Base-by-base conservation (phyloP, 2,113 vertebrate genomes). In the Myanophis thanlyinensis region DNA sequence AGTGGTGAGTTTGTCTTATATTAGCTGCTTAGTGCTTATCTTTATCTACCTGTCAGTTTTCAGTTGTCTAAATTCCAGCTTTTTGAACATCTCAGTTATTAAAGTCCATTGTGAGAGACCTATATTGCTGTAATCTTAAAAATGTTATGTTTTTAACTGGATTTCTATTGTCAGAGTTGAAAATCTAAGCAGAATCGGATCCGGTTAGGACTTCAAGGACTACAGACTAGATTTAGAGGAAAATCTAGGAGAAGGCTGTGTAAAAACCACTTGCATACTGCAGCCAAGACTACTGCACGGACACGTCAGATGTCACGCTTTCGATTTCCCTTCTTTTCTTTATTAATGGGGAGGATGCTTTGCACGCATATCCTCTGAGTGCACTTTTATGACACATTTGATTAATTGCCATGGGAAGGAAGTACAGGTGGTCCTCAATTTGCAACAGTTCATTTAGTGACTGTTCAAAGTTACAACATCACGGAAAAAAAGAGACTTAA, bases 1-100 rank as follows among this genome's bases (percentile, higher is more conserved):
- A 96, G 94, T 91, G 96, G 98, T 99, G 91, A 96, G 98, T 98
- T n/a, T 89, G 59, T 88, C 25, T 13, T 47, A 91, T 87, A 44
- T 73, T 89, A 86, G 25, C 35, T 30, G 5, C 0, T 48, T 48
- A 62, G 35, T 13, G 20, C 12, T 49, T 94, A 9, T 67, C 13
- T 89, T 30, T 67, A 49, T 48, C 53, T 46, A 25, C 87, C 85
- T 92, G 54, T 87, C 5, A 46, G 2, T 44, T 15, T 5, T 51
- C 9, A 6, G 10, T 10, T 91, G 23, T 87, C 84, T 46, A 40
- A 62, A 27, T 35, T 22, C 18, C 11, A 23, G 6, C 11, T 59
- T 91, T 91, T 87, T 30, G 22, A 51, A 90, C 49, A 90, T 22
- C 44, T 6, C 53, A 13, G 40, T 91, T 35, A 13, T n/a, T 18